Base-by-base conservation (phyloP, 2,797 vertebrate species). In the Enteromius fasciolatus region DNA sequence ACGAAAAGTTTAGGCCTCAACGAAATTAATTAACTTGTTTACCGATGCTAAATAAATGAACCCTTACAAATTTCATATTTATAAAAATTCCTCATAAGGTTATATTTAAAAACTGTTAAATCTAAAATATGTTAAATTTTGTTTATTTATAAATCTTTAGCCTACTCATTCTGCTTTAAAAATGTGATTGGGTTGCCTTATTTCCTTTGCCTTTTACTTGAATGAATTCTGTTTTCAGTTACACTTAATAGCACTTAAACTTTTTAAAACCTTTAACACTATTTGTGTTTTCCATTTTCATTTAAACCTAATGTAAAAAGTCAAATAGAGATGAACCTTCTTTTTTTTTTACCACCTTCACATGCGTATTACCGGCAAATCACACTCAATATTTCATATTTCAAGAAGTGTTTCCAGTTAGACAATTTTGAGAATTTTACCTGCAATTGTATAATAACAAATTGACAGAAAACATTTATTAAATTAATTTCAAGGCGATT, bases 1-100 rank as follows among this genome's bases (percentile, higher is more conserved):
- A 81, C 28, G 31, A 64, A 52, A 81, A 39, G 57, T 81, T 74
- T 64, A 81, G 69, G 79, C 59, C 79, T 63, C n/a, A 48, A 77
- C 5, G 10, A 52, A 36, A 64, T 73, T 4, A 64, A 25, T 33
- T 50, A 9, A 57, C n/a, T n/a, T 36, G n/a, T 61, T 46, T 25
- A 18, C 12, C 44, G 11, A 25, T 41, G 17, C 3, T 46, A 12
- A 33, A 4, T 59, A 18, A 61, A 72, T 18, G 1, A 25, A 5
- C 50, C 11, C n/a, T 59, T 14, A 25, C 11, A 25, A 59, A 25
- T 59, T 25, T 25, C 1, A 59, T 59, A 25, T 4, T 25, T 59
- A 12, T 25, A 25, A 25, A 23, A 50, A 50, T 39, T 50, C 9
- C 11, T 36, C 28, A 15, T 31, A n/a, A 25, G 9, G 17, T 5